Conservation (phyloP, 2,797 vertebrate species). For the Champsocephalus gunnari region DNA sequence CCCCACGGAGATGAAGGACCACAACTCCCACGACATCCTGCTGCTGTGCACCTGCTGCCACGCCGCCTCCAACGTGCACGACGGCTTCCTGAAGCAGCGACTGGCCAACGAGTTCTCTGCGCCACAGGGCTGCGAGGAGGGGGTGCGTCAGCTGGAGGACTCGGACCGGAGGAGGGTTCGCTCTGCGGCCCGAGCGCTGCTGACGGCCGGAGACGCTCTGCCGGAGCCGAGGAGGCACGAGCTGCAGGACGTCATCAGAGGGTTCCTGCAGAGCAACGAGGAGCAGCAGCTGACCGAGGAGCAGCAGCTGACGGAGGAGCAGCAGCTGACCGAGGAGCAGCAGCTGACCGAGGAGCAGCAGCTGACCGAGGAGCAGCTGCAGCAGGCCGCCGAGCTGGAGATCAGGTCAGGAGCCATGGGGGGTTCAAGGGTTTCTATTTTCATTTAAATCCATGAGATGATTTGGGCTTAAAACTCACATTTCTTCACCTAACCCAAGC, state of each 20-base stretch:
- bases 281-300: conserved; percentile 76
- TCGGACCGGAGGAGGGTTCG: conserved; percentile 90
- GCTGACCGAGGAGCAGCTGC: conserved; percentile 81
- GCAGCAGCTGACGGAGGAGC: conserved; percentile 8
- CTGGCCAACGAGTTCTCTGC: conserved; percentile 91
- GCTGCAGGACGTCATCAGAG: conserved; percentile 85
- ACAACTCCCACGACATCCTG: conserved; percentile 97
- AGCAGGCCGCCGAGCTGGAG: conserved; percentile 89
- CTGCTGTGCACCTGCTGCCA: conserved; percentile 96
- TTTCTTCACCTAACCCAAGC: too few species aligned
- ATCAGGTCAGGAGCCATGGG: conserved; percentile 85
- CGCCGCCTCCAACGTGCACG: conserved; percentile 93
- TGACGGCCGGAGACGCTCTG: conserved; percentile 87
- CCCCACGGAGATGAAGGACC: conserved; percentile 97
- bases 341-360: conserved; percentile 59
- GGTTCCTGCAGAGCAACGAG: conserved; percentile 80
- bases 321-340: conserved; percentile 69
- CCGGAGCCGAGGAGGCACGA: conserved; percentile 87
- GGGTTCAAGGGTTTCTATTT: neutral
- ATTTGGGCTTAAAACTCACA: neutral
- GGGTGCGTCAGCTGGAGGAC: conserved; percentile 91
- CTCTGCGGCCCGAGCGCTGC: conserved; percentile 92
- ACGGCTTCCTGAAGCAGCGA: conserved; percentile 92
- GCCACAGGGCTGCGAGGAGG: conserved; percentile 94
- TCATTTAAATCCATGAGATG: neutral